These are phyloP conservation scores for Byasa hedistus DNA, from an alignment of 2,888 invertebrate species.

Conservation along the genomic window DNA sequence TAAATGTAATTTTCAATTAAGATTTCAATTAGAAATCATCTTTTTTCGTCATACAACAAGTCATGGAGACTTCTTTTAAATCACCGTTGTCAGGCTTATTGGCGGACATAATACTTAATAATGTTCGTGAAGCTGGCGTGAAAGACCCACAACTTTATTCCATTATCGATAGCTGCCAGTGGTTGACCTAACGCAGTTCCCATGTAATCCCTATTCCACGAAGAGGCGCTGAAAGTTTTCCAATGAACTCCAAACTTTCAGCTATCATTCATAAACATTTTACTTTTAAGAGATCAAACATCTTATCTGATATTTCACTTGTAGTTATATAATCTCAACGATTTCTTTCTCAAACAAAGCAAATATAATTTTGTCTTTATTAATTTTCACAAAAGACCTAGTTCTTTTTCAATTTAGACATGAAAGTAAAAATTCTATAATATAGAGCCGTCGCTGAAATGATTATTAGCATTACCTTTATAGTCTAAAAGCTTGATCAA, in stretches of 20 bases:
- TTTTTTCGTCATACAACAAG: conserved; percentile 4
- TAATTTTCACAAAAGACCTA: too few relatives aligned
- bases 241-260: conserved; percentile 56
- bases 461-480: background rate
- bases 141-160: conserved; percentile 63
- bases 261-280: conserved; percentile 74
- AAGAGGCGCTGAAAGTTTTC: conserved; percentile 62
- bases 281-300: conserved; percentile 54
- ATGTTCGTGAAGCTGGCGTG: conserved; percentile 31
- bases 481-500: background rate
- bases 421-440: too few relatives aligned
- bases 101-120: conserved; percentile 25
- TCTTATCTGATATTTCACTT: conserved; percentile 57
- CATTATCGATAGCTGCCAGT: conserved; percentile 53
- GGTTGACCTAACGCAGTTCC: conserved; percentile 70
- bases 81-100: conserved; percentile 19
- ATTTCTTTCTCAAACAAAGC: background rate
- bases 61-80: conserved; percentile 10
- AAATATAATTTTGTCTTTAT: background rate
- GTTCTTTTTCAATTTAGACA: too few relatives aligned
- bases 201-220: conserved; percentile 66
- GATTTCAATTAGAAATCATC: background rate
- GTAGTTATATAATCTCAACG: conserved; percentile 39
- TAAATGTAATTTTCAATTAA: too few relatives aligned
- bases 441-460: too few relatives aligned